Percentiles rank a stretch among this genome's conserved stretches.
Evolutionary conservation across 2,113 vertebrate genomes (phyloP).

Genomic region (Pelobates fuscus): DNA sequence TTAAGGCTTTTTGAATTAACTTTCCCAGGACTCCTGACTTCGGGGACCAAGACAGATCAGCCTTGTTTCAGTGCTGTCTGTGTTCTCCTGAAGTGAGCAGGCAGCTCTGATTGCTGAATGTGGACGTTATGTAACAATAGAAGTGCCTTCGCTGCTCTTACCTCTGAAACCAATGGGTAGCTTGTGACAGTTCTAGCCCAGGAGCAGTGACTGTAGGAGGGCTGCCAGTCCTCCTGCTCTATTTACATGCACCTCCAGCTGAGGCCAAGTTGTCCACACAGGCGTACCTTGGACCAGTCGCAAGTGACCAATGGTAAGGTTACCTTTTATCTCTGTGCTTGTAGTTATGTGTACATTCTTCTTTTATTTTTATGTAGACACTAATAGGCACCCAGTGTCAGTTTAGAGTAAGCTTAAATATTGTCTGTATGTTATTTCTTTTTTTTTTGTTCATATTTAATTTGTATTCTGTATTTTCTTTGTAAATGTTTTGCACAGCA

Average conservation of each 20-base stretch:
- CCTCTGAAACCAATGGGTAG: slow-evolving; percentile 67
- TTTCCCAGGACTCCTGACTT: slow-evolving; percentile 49
- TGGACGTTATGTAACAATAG: slow-evolving; percentile 72
- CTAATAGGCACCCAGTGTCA: too few species aligned
- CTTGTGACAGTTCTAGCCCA: slow-evolving; percentile 67
- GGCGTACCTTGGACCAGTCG: slow-evolving; percentile 54
- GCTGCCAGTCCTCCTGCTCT: slow-evolving; percentile 54
- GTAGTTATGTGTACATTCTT: not conserved
- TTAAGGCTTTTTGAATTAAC: slow-evolving; percentile 32
- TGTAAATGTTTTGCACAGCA: too few species aligned
- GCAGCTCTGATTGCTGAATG: slow-evolving; percentile 65
- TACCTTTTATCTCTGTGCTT: not conserved
- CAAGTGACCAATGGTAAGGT: slow-evolving; percentile 46
- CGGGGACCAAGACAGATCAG: slow-evolving; percentile 41
- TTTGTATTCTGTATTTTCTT: not conserved
- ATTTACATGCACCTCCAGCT: slow-evolving; percentile 58
- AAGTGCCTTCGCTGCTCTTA: slow-evolving; percentile 62
- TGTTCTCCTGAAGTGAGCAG: slow-evolving; percentile 51
- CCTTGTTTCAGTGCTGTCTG: slow-evolving; percentile 43
- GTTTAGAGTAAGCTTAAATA: too few species aligned
- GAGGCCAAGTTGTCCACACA: slow-evolving; percentile 48
- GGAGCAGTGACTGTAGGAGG: slow-evolving; percentile 57
- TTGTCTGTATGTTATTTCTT: too few species aligned
- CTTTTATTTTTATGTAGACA: too few species aligned
- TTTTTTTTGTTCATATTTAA: not conserved